Percentiles rank a stretch among this genome's conserved stretches.
phyloP scores from a whole-genome alignment of 2,797 vertebrate genomes.

The Spinibarbus caldwelli region DNA sequence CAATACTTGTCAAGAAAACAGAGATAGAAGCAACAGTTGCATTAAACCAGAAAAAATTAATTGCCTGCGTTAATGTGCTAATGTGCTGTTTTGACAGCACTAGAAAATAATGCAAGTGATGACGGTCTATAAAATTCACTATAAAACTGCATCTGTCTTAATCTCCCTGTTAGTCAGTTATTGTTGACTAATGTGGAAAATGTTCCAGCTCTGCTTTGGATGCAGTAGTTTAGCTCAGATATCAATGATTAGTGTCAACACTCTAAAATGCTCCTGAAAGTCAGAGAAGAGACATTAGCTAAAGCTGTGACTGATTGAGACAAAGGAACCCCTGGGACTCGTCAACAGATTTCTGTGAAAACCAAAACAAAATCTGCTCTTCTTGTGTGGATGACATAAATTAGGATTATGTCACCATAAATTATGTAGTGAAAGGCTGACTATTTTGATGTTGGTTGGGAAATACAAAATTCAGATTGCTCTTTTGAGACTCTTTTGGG shows the following conservation, averaged over 20 bases:
- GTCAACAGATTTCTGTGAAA: neutral
- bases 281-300: neutral
- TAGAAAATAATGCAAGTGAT: neutral
- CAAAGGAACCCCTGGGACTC: neutral
- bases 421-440: neutral
- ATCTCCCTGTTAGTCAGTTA: too few relatives aligned
- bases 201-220: slow-evolving; percentile 4
- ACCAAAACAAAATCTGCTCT: neutral
- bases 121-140: too few relatives aligned
- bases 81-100: too few relatives aligned
- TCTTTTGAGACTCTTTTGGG: neutral
- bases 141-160: neutral
- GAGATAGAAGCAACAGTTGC: too few relatives aligned
- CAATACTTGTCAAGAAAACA: too few relatives aligned
- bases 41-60: too few relatives aligned
- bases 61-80: too few relatives aligned
- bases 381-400: neutral
- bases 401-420: neutral
- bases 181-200: neutral
- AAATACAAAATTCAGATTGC: neutral
- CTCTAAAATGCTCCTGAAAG: neutral
- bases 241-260: neutral
- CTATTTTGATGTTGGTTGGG: neutral
- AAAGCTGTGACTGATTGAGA: slow-evolving; percentile 1
- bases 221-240: slow-evolving; percentile 3